These are phyloP conservation scores for Hedya salicella DNA, from an alignment of 2,888 invertebrate species.

Conservation along the genomic window DNA sequence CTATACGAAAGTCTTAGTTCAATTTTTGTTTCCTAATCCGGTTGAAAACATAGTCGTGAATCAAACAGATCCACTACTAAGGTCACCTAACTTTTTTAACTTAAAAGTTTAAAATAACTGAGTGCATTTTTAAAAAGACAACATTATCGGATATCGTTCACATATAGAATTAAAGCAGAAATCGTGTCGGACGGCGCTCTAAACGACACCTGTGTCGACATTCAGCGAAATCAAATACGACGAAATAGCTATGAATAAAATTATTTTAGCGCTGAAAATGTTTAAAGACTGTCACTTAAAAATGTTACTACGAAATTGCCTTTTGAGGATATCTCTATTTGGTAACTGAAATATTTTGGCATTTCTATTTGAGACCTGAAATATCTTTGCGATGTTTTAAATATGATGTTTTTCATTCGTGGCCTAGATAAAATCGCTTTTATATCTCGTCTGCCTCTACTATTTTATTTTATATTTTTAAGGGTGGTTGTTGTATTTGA, in stretches of 20 bases:
- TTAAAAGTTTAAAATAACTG: no score
- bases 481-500: no score
- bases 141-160: conserved; percentile 10
- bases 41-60: no score
- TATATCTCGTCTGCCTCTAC: no score
- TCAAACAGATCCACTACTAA: no score
- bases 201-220: conserved; percentile 22
- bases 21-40: no score
- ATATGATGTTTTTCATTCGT: no score
- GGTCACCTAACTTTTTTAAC: no score
- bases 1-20: no score
- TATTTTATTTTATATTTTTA: no score
- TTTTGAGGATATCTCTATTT: not conserved
- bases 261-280: conserved; percentile 7
- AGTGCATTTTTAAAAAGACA: not conserved
- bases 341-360: not conserved
- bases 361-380: conserved; percentile 1
- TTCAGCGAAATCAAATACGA: conserved; percentile 14
- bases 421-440: no score
- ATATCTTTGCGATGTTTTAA: not conserved
- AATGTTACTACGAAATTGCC: conserved; percentile 6
- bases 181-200: conserved; percentile 8
- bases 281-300: not conserved
- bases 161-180: conserved; percentile 18
- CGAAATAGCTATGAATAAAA: conserved; percentile 22